Evolutionary conservation across 2,797 vertebrate genomes (phyloP).

Genomic region (Decapterus maruadsi): DNA sequence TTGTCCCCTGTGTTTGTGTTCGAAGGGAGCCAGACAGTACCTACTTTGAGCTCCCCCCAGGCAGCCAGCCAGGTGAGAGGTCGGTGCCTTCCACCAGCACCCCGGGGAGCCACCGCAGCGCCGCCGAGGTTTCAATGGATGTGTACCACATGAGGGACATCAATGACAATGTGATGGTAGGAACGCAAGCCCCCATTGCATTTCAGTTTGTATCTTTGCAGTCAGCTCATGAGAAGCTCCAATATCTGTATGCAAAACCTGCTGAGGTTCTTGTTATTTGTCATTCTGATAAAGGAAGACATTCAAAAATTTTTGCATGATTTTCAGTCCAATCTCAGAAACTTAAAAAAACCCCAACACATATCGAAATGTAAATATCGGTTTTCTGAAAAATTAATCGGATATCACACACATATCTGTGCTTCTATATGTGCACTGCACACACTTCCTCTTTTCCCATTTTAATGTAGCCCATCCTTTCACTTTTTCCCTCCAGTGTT

Average conservation of each 20-base stretch:
- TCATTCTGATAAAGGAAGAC: no score
- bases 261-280: no score
- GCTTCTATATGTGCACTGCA: no score
- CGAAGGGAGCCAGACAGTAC: conserved; percentile 97
- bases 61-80: conserved; percentile 80
- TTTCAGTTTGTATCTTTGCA: not conserved
- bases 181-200: conserved; percentile 44
- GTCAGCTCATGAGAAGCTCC: not conserved
- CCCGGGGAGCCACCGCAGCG: conserved; percentile 73
- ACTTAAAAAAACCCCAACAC: no score
- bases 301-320: no score
- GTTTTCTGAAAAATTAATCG: no score
- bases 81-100: conserved; percentile 75
- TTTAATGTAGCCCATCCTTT: conserved; percentile 11
- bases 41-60: conserved; percentile 93
- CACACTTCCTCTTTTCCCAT: not conserved
- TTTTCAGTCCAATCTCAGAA: no score
- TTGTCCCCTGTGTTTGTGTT: conserved; percentile 20
- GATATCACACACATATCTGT: not conserved
- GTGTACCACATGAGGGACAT: conserved; percentile 95
- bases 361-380: no score
- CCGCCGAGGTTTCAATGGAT: conserved; percentile 90
- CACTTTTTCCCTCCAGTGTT: conserved; percentile 76
- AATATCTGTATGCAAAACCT: no score
- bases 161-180: conserved; percentile 93